A percentile compares a stretch with the other conserved stretches of the same genome.
Evolutionary conservation across 92 coral and sea anemone genomes (phyloP).

Genomic region (Epizoanthus scotinus): DNA sequence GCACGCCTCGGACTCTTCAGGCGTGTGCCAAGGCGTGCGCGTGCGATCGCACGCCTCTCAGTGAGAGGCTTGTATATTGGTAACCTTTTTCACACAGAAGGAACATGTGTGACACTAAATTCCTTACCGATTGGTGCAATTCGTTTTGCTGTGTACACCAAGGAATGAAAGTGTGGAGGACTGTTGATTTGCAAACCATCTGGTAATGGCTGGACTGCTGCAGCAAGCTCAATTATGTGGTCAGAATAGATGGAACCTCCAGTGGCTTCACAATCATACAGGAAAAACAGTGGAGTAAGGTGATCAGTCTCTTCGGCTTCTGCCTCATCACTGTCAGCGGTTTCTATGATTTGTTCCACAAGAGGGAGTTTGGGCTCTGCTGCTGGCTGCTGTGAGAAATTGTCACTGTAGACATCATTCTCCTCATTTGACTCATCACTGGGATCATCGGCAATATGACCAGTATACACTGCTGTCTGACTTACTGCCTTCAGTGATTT

Average conservation of each 20-base stretch:
- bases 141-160: conserved; percentile 41
- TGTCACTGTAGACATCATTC: conserved; percentile 14
- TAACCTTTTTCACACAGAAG: too few species aligned
- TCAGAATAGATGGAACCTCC: conserved; percentile 51
- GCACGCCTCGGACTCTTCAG: too few species aligned
- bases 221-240: conserved; percentile 59
- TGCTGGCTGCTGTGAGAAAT: conserved; percentile 2
- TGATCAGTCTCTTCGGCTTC: neutral
- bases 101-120: too few species aligned
- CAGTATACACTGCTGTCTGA: conserved; percentile 30
- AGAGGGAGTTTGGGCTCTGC: conserved; percentile 3
- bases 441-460: neutral
- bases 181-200: neutral
- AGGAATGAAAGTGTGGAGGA: conserved; percentile 35
- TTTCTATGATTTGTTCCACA: neutral
- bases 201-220: conserved; percentile 54
- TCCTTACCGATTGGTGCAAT: conserved; percentile 39
- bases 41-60: too few species aligned
- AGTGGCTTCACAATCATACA: conserved; percentile 54
- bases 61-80: too few species aligned
- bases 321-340: neutral
- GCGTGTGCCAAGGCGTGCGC: too few species aligned
- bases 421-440: conserved; percentile 7
- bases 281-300: conserved; percentile 35
- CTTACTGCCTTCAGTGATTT: conserved; percentile 27